These are phyloP conservation scores for Tetranychus cinnabarinus DNA, from an alignment of 1,140 invertebrate genomes.

Conservation along the genomic window DNA sequence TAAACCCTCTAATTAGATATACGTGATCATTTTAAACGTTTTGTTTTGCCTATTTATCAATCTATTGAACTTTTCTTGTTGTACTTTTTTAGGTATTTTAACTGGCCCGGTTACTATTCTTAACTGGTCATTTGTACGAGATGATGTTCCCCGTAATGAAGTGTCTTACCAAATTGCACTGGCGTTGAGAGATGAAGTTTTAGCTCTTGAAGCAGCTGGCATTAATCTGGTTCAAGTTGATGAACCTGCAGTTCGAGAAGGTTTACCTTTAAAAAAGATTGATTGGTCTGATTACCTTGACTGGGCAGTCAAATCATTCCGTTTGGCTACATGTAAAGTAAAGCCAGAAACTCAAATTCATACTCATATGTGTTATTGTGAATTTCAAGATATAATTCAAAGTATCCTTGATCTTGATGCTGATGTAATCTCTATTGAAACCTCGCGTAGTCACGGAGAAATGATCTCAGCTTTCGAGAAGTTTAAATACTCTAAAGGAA, in stretches of 20 bases:
- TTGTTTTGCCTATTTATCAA: too few species aligned
- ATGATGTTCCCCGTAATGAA: neutral
- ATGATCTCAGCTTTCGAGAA: neutral
- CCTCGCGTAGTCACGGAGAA: neutral
- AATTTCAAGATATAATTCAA: neutral
- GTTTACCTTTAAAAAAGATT: neutral
- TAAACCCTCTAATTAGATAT: too few species aligned
- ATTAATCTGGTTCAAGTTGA: neutral
- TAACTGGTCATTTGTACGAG: neutral
- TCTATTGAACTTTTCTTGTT: too few species aligned
- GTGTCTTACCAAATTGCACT: neutral
- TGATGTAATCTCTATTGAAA: neutral
- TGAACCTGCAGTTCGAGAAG: constrained; percentile 1
- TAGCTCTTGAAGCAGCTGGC: neutral
- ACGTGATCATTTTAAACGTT: neutral
- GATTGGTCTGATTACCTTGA: neutral
- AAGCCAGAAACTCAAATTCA: neutral
- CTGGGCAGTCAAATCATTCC: neutral
- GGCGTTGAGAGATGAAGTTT: neutral
- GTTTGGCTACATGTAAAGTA: neutral
- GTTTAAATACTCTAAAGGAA: neutral
- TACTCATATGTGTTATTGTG: neutral
- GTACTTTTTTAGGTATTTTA: neutral
- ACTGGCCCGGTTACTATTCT: neutral
- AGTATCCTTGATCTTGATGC: neutral